These are phyloP conservation scores for Galaxea fascicularis DNA, from an alignment of 92 coral and sea anemone genomes.

Conservation along the genomic window DNA sequence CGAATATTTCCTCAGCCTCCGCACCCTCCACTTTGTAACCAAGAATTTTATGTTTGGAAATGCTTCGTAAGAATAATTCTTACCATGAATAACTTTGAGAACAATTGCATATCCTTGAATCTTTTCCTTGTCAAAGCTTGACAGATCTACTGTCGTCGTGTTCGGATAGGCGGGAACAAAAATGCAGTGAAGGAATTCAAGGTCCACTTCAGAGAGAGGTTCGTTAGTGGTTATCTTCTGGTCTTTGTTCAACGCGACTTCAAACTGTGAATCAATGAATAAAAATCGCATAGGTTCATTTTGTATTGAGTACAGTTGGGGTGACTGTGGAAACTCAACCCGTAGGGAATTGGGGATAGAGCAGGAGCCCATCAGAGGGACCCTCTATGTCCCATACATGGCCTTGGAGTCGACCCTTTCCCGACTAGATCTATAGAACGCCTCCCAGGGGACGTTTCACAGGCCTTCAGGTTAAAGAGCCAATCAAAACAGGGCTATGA, in stretches of 20 bases:
- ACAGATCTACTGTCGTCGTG: not conserved
- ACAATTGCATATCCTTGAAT: constrained; percentile 32
- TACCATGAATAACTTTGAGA: constrained; percentile 2
- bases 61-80: not conserved
- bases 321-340: not conserved
- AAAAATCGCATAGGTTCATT: too few species aligned
- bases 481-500: too few species aligned
- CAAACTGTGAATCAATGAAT: not conserved
- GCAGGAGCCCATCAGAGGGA: too few species aligned
- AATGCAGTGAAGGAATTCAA: not conserved
- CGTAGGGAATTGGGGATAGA: not conserved
- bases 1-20: too few species aligned
- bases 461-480: too few species aligned
- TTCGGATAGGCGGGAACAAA: not conserved
- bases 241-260: not conserved
- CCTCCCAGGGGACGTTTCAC: too few species aligned
- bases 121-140: not conserved
- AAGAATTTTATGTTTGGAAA: not conserved
- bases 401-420: too few species aligned
- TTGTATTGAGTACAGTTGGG: not conserved
- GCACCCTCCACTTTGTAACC: too few species aligned
- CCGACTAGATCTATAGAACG: too few species aligned
- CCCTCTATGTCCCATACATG: too few species aligned
- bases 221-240: not conserved
- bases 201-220: not conserved